Evolutionary conservation across 2,797 vertebrate species (phyloP), one percentile per base, ranked within the genome.

Genomic region (Poeciliopsis infans): DNA sequence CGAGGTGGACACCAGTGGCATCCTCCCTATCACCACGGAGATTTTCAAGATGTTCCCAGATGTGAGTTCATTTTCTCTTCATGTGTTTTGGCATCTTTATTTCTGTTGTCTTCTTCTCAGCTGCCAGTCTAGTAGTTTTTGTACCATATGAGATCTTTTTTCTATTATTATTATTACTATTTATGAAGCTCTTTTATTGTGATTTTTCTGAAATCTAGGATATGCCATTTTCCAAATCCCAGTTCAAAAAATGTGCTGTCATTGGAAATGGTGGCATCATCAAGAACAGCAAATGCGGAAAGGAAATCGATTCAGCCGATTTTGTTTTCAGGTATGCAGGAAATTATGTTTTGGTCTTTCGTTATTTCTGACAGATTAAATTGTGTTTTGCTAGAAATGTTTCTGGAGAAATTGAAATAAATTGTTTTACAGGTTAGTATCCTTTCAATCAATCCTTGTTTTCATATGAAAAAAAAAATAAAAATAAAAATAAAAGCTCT

Each of bases 211-310:
- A 28, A 70, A 84, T 86, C 47, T 85, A 99, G 98, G 98, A 99
- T 76, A 99, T 99, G 98, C 98, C 98, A 0, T 99, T 97, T 92
- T 96, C 96, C 77, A 97, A 97, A 82, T 98, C 97, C 16, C 98
- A 99, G 95, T 99, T 98, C 87, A 99, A 98, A 95, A 99, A 97
- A 84, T 99, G 98, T 74, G 98, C 98, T 0, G 98, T 99, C 53
- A 97, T 99, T 78, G 98, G 98, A 89, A 99, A 99, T 0, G 98
- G 98, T n/a, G 98, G 98, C 55, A 99, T 99, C 88, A 95, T 99
- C 84, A 99, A 98, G 93, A 97, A 97, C 95, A 99, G 97, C 94
- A 96, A 96, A 88, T 99, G 98, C 49, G 98, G 98, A 79, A 96
- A 95, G 85, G 98, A 99, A 88, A 99, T 99, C 10, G 96, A 99